Conservation (phyloP, 2,888 invertebrate species). For the Drosophila neotestacea region DNA sequence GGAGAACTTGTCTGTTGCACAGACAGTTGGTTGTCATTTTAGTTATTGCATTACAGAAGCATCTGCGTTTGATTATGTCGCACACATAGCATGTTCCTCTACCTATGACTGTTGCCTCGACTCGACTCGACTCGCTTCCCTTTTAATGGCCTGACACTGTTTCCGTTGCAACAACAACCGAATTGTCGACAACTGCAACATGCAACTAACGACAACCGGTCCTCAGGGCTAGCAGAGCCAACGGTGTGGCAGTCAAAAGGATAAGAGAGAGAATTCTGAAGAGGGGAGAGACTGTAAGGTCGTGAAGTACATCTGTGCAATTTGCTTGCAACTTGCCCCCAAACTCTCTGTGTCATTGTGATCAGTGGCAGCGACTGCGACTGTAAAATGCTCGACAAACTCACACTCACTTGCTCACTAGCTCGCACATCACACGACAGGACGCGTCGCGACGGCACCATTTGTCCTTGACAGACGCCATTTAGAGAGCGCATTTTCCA, state of each 20-base stretch:
- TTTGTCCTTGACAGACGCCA: slow-evolving; percentile 75
- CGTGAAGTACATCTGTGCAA: slow-evolving; percentile 64
- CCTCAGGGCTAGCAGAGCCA: slow-evolving; percentile 23
- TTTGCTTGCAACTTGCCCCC: slow-evolving; percentile 65
- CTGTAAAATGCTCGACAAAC: slow-evolving; percentile 67
- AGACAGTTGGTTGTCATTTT: slow-evolving; percentile 67
- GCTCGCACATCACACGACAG: slow-evolving; percentile 50
- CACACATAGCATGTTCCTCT: slow-evolving; percentile 37
- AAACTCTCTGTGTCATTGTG: slow-evolving; percentile 61
- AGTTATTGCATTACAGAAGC: slow-evolving; percentile 75
- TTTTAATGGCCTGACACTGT: slow-evolving; percentile 79
- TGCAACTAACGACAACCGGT: slow-evolving; percentile 68
- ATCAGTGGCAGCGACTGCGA: slow-evolving; percentile 59
- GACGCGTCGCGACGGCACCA: slow-evolving; percentile 31
- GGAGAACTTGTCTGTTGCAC: slow-evolving; percentile 7
- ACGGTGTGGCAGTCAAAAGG: not conserved
- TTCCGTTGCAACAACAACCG: slow-evolving; percentile 68
- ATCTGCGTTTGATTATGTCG: slow-evolving; percentile 77
- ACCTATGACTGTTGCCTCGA: slow-evolving; percentile 35
- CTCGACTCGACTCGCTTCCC: slow-evolving; percentile 20
- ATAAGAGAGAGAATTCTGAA: not conserved
- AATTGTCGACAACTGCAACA: slow-evolving; percentile 69
- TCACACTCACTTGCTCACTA: slow-evolving; percentile 33
- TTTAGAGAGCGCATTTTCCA: slow-evolving; percentile 63
- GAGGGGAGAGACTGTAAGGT: slow-evolving; percentile 6